These are phyloP conservation scores for Oncopodura yosiiana DNA, from an alignment of 1,140 invertebrate species.

Conservation along the genomic window DNA sequence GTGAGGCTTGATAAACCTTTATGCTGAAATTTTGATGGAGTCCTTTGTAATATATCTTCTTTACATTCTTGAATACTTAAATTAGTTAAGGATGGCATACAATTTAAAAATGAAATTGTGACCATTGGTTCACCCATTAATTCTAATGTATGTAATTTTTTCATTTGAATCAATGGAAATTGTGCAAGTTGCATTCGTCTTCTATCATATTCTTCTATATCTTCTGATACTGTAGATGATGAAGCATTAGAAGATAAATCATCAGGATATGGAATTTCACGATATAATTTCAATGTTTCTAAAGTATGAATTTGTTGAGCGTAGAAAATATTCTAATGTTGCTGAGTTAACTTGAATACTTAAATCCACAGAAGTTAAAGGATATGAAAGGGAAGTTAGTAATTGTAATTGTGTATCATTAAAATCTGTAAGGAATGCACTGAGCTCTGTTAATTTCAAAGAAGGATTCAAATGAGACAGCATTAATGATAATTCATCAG, in stretches of 20 bases:
- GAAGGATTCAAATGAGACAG: not conserved
- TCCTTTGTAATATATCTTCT: not conserved
- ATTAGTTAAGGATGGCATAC: conserved; percentile 1
- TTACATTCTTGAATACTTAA: conserved; percentile 9
- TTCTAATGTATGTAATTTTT: conserved; percentile 9
- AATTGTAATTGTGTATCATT: conserved; percentile 18
- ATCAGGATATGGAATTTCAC: conserved; percentile 8
- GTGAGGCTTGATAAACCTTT: not conserved
- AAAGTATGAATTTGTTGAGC: not conserved
- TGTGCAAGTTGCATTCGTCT: too few relatives aligned
- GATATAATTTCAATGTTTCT: conserved; percentile 22
- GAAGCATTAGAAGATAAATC: not conserved
- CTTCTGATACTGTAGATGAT: too few relatives aligned
- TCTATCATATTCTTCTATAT: too few relatives aligned
- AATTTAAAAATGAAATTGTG: not conserved
- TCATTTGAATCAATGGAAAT: too few relatives aligned
- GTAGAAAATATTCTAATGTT: not conserved
- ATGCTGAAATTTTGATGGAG: not conserved
- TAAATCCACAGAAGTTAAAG: conserved; percentile 14
- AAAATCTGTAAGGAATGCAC: conserved; percentile 21
- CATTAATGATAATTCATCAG: conserved; percentile 5
- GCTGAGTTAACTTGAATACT: conserved; percentile 7
- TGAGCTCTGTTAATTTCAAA: conserved; percentile 22
- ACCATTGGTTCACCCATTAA: conserved; percentile 12
- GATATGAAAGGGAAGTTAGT: conserved; percentile 8